These are phyloP conservation scores for Rotaria magnacalcarata DNA, from an alignment of 2,888 invertebrate species.

Conservation along the genomic window DNA sequence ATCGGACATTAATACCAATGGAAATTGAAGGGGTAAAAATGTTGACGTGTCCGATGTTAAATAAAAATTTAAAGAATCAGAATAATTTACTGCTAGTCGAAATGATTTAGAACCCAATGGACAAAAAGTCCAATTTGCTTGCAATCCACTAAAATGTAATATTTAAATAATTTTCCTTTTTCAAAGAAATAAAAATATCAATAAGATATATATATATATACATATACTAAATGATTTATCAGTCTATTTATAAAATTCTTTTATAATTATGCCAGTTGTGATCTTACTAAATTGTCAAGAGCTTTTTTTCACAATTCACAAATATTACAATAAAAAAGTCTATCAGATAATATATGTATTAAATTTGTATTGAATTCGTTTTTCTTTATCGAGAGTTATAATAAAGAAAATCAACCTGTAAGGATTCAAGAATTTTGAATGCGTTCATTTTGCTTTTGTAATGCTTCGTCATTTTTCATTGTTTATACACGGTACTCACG, in stretches of 20 bases:
- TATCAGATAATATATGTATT: no score
- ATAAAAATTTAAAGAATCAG: background rate
- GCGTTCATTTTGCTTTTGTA: no score
- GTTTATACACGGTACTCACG: no score
- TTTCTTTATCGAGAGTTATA: no score
- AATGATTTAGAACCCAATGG: conserved; percentile 4
- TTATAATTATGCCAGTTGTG: background rate
- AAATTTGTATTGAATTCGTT: no score
- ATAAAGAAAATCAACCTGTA: no score
- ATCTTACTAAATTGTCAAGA: background rate
- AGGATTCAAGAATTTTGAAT: no score
- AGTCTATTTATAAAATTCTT: background rate
- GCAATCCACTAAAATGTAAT: background rate
- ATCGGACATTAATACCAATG: background rate
- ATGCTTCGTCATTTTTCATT: no score
- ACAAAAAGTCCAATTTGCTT: background rate
- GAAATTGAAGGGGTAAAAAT: background rate
- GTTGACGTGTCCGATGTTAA: background rate
- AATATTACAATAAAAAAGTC: no score
- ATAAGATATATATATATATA: background rate
- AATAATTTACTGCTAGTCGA: background rate
- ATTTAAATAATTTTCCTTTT: background rate
- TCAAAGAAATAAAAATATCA: background rate
- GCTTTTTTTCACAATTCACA: background rate
- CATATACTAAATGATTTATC: background rate